phyloP scores from a whole-genome alignment of 2,888 invertebrate species.

The Stenotaenia linearis region DNA sequence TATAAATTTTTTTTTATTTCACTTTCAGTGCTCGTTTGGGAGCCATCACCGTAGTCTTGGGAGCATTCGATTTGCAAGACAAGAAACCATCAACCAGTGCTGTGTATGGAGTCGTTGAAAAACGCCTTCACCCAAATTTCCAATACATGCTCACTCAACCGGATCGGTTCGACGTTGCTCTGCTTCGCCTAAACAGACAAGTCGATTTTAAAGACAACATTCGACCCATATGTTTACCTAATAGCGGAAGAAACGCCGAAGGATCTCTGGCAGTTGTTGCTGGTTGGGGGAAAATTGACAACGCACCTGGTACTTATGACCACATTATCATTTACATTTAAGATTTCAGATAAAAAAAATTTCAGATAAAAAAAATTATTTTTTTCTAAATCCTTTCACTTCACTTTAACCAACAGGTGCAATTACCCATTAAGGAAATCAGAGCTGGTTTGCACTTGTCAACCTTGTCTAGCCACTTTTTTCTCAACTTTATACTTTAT shows the following conservation, averaged over 20 bases:
- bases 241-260: slow-evolving; percentile 46
- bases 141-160: slow-evolving; percentile 76
- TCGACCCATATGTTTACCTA: slow-evolving; percentile 71
- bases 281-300: slow-evolving; percentile 77
- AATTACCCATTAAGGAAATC: no score
- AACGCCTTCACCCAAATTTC: slow-evolving; percentile 72
- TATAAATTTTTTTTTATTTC: neutral
- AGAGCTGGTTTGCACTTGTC: no score
- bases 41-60: slow-evolving; percentile 71
- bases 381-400: neutral
- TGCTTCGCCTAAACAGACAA: slow-evolving; percentile 64
- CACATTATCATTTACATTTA: neutral
- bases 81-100: slow-evolving; percentile 62
- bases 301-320: slow-evolving; percentile 46
- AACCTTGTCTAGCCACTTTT: no score
- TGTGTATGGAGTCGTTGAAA: slow-evolving; percentile 62
- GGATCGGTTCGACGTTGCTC: slow-evolving; percentile 68
- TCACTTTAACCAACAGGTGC: no score
- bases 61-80: slow-evolving; percentile 72
- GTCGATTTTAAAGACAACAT: slow-evolving; percentile 63
- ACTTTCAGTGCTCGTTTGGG: slow-evolving; percentile 59
- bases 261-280: slow-evolving; percentile 64
- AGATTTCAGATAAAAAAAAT: neutral
- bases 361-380: neutral
- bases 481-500: no score